Conservation (phyloP, 2,113 vertebrate species). For the Passer domesticus region DNA sequence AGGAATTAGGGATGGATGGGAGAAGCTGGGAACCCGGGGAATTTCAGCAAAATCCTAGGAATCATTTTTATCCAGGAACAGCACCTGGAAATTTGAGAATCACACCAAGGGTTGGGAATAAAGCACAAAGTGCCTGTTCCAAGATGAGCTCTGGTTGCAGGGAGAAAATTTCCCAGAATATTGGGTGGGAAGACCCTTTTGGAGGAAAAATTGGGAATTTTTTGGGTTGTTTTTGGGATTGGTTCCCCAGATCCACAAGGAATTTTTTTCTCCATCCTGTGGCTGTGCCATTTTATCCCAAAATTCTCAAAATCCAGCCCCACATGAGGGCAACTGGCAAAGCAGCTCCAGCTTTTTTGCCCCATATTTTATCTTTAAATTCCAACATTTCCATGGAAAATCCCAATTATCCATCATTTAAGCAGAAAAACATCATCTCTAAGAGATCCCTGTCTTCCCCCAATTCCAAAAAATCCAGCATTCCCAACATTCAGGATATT, state of each 20-base stretch:
- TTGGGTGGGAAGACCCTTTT: not conserved
- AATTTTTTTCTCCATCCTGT: not conserved
- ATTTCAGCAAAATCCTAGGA: not conserved
- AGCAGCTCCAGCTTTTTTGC: not conserved
- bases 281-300: not conserved
- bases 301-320: not conserved
- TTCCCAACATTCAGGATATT: not conserved
- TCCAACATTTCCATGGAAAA: not conserved
- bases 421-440: accelerated
- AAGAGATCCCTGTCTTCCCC: not conserved
- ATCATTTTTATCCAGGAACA: not conserved
- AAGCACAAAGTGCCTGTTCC: constrained; percentile 1
- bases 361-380: accelerated
- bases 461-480: not conserved
- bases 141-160: constrained; percentile 21
- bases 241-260: accelerated
- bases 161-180: not conserved
- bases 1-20: not conserved
- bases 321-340: accelerated
- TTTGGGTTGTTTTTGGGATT: not conserved
- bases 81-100: not conserved
- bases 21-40: not conserved
- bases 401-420: not conserved
- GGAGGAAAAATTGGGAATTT: not conserved
- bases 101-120: not conserved